A percentile compares a stretch with the other conserved stretches of the same genome.
Evolutionary conservation across 2,888 invertebrate genomes (phyloP).

Genomic region (Drosophila lutescens): DNA sequence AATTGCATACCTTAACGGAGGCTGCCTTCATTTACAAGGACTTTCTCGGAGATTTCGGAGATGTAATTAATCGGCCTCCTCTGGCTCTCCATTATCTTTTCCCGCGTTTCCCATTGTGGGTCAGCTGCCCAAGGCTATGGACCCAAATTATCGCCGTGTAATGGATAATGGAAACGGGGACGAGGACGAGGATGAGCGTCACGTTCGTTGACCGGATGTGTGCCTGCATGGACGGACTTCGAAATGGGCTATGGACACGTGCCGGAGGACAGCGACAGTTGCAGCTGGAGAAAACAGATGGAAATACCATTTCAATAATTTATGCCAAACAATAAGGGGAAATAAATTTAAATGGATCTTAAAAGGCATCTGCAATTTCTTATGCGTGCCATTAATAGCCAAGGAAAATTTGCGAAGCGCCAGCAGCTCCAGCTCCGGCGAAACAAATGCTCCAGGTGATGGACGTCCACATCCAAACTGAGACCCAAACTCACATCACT

Average conservation of each 20-base stretch:
- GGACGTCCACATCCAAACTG: slow-evolving; percentile 29
- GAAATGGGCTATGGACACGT: slow-evolving; percentile 25
- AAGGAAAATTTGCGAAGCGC: slow-evolving; percentile 21
- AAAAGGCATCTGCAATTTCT: slow-evolving; percentile 49
- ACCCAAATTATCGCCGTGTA: slow-evolving; percentile 46
- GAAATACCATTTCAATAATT: slow-evolving; percentile 59
- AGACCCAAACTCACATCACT: slow-evolving; percentile 54
- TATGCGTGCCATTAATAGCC: slow-evolving; percentile 46
- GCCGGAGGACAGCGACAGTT: slow-evolving; percentile 27
- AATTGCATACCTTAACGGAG: neutral
- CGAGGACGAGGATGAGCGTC: neutral
- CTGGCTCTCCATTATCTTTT: slow-evolving; percentile 3
- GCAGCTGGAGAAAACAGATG: slow-evolving; percentile 32
- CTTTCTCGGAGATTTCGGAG: neutral
- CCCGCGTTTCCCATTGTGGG: slow-evolving; percentile 29
- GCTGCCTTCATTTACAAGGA: slow-evolving; percentile 1
- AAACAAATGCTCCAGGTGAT: slow-evolving; percentile 21
- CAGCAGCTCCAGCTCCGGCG: slow-evolving; percentile 2
- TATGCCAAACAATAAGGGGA: slow-evolving; percentile 40
- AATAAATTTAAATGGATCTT: slow-evolving; percentile 35
- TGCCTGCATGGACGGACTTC: slow-evolving; percentile 47
- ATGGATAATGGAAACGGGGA: slow-evolving; percentile 7
- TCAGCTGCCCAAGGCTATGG: slow-evolving; percentile 23
- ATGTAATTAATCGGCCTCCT: slow-evolving; percentile 17
- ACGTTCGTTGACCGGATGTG: slow-evolving; percentile 65